Evolutionary conservation across 2,888 invertebrate species (phyloP), one percentile per base, ranked within the genome.

Genomic region (Acheta domesticus): DNA sequence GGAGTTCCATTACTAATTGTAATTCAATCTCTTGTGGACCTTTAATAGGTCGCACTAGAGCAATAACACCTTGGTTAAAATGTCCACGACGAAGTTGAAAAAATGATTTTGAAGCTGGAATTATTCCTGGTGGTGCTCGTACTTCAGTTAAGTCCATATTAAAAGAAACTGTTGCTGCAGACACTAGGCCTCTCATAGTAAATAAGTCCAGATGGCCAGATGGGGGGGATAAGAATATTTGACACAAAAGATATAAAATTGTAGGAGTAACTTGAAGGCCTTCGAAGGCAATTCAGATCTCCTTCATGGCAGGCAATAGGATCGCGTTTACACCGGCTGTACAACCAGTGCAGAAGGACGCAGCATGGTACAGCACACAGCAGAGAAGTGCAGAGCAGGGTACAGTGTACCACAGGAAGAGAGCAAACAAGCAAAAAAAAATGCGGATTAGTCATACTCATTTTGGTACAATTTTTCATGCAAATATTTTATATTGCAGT

Each of bases 171-270:
- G 62, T 62, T 14, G 62, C 14, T 62, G 62, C 14, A n/a, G 62
- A 62, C 62, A 62, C 62, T 0, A 95, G 95, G n/a, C 62, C 62
- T 62, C 62, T 62, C 62, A 62, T 62, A 8, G 62, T 62, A n/a
- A 62, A 98, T 12, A 98, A 89, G 79, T 95, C 94, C 73, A 93
- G 88, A 75, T 90, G 88, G 2, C 91, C 92, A 12, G 87, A 84
- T 1, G 88, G 84, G 8, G 8, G 94, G 92, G 74, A 96, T 89
- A 78, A 92, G 92, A 79, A 95, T 88, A 85, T 95, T 93, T 48
- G 96, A 94, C 0, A 96, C 94, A 84, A 99, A 93, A 0, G 97
- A 95, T 83, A 99, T 94, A 87, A 96, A 98, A 87, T 98, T 97
- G 89, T 93, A 97, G 50, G 96, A 96, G 86, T 94, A 94, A 78